Evolutionary conservation across 2,113 vertebrate genomes (phyloP), one percentile per base, ranked within the genome.

Genomic region (Galeopterus variegatus): DNA sequence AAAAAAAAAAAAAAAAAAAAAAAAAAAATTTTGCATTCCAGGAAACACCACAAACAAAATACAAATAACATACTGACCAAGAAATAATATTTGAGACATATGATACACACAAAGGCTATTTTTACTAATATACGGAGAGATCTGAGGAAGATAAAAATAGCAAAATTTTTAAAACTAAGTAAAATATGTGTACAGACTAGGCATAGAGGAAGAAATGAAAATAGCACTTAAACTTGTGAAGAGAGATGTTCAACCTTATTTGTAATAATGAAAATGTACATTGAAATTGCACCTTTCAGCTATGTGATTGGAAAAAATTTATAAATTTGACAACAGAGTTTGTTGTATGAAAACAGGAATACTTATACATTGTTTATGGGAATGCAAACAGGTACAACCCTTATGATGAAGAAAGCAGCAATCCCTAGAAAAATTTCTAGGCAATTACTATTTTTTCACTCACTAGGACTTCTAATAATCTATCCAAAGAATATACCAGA

Each of bases 201-300:
- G 69, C 70, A 70, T 12, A 52, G 50, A 90, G 4, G 54, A 94
- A 69, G 60, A 91, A 94, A n/a, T 82, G 21, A 82, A 91, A 92
- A 82, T 64, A 7, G 1, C 18, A 15, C 75, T 84, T 10, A 80
- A 80, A 65, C 7, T 15, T 50, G 2, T 85, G 24, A 85, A 62
- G 65, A 80, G 36, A 79, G 6, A 24, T 72, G 50, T 33, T 80
- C 26, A 92, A 54, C 72, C n/a, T 90, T 72, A 56, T 70, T 64
- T 15, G n/a, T 52, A n/a, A 45, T 54, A 26, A 86, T 14, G 24
- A 64, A 73, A 58, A 92, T 64, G 26, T 56, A 50, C 58, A 81
- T 31, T 92, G 80, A 54, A 86, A 80, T n/a, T 54, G 6, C 72
- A n/a, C 41, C 9, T 72, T 2, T n/a, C 12, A 62, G 7, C 8